phyloP scores from a whole-genome alignment of 2,888 invertebrate species.

The Stenchaetothrips biformis region DNA sequence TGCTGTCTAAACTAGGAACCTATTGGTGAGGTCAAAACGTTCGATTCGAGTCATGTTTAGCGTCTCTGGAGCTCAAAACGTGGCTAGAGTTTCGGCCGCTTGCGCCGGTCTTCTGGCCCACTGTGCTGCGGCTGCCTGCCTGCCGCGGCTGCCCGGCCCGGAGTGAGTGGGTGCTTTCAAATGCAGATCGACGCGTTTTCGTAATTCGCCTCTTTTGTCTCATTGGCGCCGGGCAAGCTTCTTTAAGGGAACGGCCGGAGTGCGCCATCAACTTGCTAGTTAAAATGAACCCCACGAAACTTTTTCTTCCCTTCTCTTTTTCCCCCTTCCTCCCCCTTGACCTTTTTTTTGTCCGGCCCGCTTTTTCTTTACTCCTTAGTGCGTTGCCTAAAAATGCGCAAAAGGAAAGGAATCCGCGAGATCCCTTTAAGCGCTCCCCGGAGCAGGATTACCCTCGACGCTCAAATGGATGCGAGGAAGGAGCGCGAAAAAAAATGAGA shows the following conservation, averaged over 20 bases:
- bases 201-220: constrained; percentile 23
- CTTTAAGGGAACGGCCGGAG: neutral
- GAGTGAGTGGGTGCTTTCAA: constrained; percentile 17
- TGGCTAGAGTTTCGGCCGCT: no score
- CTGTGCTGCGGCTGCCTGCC: no score
- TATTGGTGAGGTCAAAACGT: no score
- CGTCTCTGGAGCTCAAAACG: no score
- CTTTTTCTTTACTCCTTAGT: constrained; percentile 5
- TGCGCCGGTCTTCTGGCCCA: no score
- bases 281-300: neutral
- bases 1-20: no score
- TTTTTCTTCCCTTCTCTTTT: no score
- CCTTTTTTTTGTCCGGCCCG: neutral
- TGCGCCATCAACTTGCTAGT: constrained; percentile 16
- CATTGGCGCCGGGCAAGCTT: neutral
- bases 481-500: no score
- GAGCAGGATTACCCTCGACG: neutral
- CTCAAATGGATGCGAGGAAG: no score
- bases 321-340: neutral
- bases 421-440: neutral
- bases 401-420: neutral
- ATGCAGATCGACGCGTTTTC: constrained; percentile 24
- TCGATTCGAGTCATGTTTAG: no score
- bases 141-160: no score
- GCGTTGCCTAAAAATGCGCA: neutral